Evolutionary conservation across 92 coral and sea anemone species (phyloP).

Genomic region (Palythoa grandis): DNA sequence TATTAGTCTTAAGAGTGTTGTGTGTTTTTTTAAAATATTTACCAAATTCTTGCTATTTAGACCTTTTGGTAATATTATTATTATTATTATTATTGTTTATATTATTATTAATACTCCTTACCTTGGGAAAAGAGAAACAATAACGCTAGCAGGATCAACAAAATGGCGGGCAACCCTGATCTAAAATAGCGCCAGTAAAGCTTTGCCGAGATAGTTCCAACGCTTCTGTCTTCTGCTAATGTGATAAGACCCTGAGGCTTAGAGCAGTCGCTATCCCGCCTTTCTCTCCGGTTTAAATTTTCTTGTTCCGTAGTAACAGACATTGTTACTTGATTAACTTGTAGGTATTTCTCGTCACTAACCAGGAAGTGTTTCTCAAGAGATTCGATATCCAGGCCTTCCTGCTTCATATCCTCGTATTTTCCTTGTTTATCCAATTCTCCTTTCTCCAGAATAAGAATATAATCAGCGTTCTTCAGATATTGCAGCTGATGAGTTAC

Average conservation of each 20-base stretch:
- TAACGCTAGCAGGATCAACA: constrained; percentile 62
- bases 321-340: constrained; percentile 64
- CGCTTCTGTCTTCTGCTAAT: constrained; percentile 75
- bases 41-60: no score
- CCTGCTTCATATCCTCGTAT: constrained; percentile 73
- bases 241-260: constrained; percentile 64
- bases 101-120: constrained; percentile 14
- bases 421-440: constrained; percentile 72
- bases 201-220: constrained; percentile 79
- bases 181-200: constrained; percentile 87
- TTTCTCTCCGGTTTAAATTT: constrained; percentile 59
- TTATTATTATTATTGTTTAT: no score
- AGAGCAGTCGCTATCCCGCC: constrained; percentile 72
- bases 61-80: no score
- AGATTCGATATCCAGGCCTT: constrained; percentile 84
- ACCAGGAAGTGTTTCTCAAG: constrained; percentile 78
- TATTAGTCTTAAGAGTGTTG: no score
- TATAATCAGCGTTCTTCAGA: constrained; percentile 85
- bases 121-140: constrained; percentile 88
- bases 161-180: constrained; percentile 77
- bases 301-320: constrained; percentile 62
- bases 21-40: no score
- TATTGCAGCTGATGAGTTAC: constrained; percentile 90
- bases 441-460: constrained; percentile 82
- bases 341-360: constrained; percentile 79